Percentiles rank a stretch among this genome's conserved stretches.
These are phyloP conservation scores for Acanthurus leucopareius DNA, from an alignment of 2,797 vertebrate species.

Conservation along the genomic window DNA sequence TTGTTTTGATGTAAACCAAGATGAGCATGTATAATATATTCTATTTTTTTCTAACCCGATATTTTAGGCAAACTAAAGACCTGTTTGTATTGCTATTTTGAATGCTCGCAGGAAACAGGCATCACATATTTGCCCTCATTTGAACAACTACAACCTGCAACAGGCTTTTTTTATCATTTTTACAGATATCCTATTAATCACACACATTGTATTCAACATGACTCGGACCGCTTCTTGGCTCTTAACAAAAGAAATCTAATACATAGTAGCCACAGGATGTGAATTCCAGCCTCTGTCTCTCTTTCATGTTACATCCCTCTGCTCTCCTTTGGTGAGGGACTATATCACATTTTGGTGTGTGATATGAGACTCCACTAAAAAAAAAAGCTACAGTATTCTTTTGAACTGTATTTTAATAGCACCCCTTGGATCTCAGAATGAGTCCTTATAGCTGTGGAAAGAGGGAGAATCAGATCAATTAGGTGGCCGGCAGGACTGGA, in stretches of 20 bases:
- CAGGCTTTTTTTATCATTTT: conserved; percentile 8
- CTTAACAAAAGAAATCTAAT: conserved; percentile 65
- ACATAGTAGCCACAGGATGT: conserved; percentile 65
- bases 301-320: conserved; percentile 62
- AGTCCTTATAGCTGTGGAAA: conserved; percentile 39
- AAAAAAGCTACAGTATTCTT: conserved; percentile 53
- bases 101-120: not conserved
- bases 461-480: conserved; percentile 54
- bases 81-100: too few relatives aligned
- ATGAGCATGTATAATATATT: too few relatives aligned
- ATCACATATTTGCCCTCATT: not conserved
- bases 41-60: too few relatives aligned
- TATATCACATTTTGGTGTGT: conserved; percentile 64
- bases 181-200: conserved; percentile 51
- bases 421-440: conserved; percentile 47
- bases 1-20: too few relatives aligned
- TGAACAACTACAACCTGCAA: conserved; percentile 2
- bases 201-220: conserved; percentile 46
- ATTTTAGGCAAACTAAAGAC: too few relatives aligned
- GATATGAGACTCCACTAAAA: conserved; percentile 54
- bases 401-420: conserved; percentile 65
- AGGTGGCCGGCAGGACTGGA: conserved; percentile 35
- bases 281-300: conserved; percentile 42
- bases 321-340: conserved; percentile 43
- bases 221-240: conserved; percentile 40